Conservation (phyloP, 2,113 vertebrate species). For the Grus americana region DNA sequence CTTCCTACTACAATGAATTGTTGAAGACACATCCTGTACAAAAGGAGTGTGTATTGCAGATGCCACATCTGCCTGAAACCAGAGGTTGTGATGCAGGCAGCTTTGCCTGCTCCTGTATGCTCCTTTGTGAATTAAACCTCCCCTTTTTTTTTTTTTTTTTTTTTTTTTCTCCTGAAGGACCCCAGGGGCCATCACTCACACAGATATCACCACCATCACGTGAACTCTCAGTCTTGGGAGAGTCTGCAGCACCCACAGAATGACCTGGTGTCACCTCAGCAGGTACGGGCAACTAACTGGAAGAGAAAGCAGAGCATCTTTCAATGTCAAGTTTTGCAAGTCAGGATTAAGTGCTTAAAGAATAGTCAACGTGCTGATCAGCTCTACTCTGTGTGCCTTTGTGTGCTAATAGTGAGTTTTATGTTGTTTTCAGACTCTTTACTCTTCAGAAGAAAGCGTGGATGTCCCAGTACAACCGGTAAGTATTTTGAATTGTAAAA, state of each 20-base stretch:
- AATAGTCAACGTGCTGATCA: not conserved
- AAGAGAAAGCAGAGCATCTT: not conserved
- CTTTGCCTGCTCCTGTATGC: not conserved
- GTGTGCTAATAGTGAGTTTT: not conserved
- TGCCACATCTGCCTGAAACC: not conserved
- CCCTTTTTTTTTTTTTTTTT: not conserved
- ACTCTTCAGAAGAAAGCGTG: constrained; percentile 66
- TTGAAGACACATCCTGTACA: not conserved
- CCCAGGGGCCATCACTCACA: not conserved
- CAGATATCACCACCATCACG: not conserved
- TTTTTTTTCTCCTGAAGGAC: not conserved
- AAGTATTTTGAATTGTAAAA: not conserved
- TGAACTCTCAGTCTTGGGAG: constrained; percentile 34
- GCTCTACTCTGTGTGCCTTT: not conserved
- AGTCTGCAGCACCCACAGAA: not conserved
- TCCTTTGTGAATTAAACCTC: not conserved
- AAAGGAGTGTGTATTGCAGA: not conserved
- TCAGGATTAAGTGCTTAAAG: not conserved
- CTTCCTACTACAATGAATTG: not conserved
- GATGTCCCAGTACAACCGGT: constrained; percentile 54
- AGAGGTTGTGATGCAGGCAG: not conserved
- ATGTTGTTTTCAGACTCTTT: constrained; percentile 53
- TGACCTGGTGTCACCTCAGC: constrained; percentile 13
- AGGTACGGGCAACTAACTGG: not conserved
- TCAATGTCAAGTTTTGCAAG: not conserved